A percentile compares a stretch with the other conserved stretches of the same genome.
phyloP scores from a whole-genome alignment of 1,140 invertebrate species.

The Microplitis mediator region DNA sequence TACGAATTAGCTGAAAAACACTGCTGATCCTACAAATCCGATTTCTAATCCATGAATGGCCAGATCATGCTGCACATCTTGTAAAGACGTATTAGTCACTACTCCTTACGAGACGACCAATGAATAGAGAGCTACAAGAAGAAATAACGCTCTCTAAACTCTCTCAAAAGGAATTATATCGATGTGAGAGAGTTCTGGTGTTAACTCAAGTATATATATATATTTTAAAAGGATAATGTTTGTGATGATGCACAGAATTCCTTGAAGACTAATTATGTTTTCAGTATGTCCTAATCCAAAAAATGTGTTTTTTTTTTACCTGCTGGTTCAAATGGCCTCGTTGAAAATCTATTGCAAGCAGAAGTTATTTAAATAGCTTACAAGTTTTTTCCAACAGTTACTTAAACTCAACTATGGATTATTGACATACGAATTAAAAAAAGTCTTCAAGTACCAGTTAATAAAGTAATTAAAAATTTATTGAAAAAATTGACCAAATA shows the following conservation, averaged over 20 bases:
- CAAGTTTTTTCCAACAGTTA: too few relatives aligned
- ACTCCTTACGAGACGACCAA: too few relatives aligned
- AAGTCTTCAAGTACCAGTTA: too few relatives aligned
- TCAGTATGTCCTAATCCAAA: constrained; percentile 23
- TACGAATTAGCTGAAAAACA: background rate
- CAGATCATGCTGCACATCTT: background rate
- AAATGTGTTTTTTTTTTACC: constrained; percentile 29
- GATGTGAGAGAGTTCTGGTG: constrained; percentile 20
- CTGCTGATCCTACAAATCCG: background rate
- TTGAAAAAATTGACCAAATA: too few relatives aligned
- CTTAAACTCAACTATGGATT: too few relatives aligned
- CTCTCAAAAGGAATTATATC: background rate
- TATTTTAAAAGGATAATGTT: background rate
- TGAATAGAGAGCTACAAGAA: background rate
- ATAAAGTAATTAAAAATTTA: too few relatives aligned
- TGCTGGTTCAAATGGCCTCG: background rate
- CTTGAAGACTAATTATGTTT: background rate
- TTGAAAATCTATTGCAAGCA: background rate
- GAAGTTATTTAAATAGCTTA: too few relatives aligned
- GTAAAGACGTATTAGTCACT: background rate
- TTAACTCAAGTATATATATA: constrained; percentile 15
- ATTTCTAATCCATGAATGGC: background rate
- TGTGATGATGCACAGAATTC: background rate
- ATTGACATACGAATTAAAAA: too few relatives aligned
- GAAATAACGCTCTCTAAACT: background rate